These are phyloP conservation scores for Encarsia formosa DNA, from an alignment of 2,888 invertebrate genomes.

Conservation along the genomic window DNA sequence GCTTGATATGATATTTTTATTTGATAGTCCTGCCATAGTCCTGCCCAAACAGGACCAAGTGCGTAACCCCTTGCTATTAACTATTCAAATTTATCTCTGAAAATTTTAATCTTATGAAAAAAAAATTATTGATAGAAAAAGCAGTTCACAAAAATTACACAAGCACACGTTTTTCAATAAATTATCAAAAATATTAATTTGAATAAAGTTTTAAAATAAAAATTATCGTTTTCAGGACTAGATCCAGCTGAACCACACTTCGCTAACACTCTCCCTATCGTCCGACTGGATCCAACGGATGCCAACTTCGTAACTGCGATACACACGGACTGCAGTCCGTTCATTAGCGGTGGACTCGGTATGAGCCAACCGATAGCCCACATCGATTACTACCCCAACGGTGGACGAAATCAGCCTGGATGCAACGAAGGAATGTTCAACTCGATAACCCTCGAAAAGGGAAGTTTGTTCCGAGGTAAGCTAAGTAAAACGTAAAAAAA, in stretches of 20 bases:
- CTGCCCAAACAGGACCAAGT: too few species aligned
- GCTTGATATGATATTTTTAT: too few species aligned
- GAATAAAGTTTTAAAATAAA: background rate
- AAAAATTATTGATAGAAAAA: too few species aligned
- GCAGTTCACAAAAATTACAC: too few species aligned
- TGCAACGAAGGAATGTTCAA: conserved; percentile 59
- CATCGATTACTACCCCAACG: conserved; percentile 89
- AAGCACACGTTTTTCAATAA: too few species aligned
- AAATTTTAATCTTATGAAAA: too few species aligned
- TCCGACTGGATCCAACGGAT: conserved; percentile 80
- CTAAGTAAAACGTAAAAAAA: too few species aligned
- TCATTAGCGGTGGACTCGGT: conserved; percentile 75
- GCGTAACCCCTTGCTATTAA: too few species aligned
- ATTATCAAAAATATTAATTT: too few species aligned
- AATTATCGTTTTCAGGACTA: conserved; percentile 51
- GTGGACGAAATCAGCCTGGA: conserved; percentile 77
- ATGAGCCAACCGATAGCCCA: conserved; percentile 80
- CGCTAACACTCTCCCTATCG: conserved; percentile 71
- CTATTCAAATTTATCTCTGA: too few species aligned
- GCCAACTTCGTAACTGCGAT: conserved; percentile 86
- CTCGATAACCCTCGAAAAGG: conserved; percentile 62
- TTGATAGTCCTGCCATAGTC: too few species aligned
- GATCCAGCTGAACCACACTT: conserved; percentile 94
- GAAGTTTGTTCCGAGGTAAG: conserved; percentile 60
- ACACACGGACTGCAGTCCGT: conserved; percentile 79